Evolutionary conservation across 2,888 invertebrate species (phyloP), one percentile per base, ranked within the genome.

Genomic region (Protodeltote pygarga): DNA sequence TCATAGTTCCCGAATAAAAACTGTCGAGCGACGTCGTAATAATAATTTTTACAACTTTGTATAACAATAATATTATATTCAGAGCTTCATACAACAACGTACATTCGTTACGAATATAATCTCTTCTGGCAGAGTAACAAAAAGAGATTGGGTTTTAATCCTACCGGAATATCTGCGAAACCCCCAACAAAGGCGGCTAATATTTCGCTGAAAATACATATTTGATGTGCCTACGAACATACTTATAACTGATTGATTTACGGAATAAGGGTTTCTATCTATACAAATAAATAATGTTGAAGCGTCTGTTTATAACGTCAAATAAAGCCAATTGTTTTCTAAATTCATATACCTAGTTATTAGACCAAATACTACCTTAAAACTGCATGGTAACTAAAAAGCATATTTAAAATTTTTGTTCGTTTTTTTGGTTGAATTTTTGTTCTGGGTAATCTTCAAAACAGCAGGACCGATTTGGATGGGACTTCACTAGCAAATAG

Each of bases 111-210:
- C 66, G 65, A 69, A 74, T 66, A 76, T 75, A 77, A 80, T 81
- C 76, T 79, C 73, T 79, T 80, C 74, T 77, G 79, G 77, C 73
- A 75, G 66, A 72, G 73, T 73, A 79, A 80, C 83, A 80, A 81
- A 81, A 84, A 80, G 78, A 82, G 80, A 81, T 83, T 81, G 75
- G 71, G 73, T 73, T 79, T 79, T 83, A 83, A 84, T 84, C 81
- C 81, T 74, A 67, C 66, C 69, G 65, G 71, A 79, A 77, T 81
- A 79, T 83, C 78, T 71, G 70, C 69, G 64, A 73, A 69, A 75
- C 72, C 69, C 67, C 63, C 63, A 70, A 74, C 73, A 73, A 73
- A 71, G 55, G 67, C 65, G 61, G 65, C 65, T 73, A 71, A 74
- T 72, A 73, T 71, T 71, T 63, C 58, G 65, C 66, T 75, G 72